Percentiles rank a stretch among this genome's conserved stretches.
These are phyloP conservation scores for Aquatica leii DNA, from an alignment of 2,888 invertebrate genomes.

Conservation along the genomic window DNA sequence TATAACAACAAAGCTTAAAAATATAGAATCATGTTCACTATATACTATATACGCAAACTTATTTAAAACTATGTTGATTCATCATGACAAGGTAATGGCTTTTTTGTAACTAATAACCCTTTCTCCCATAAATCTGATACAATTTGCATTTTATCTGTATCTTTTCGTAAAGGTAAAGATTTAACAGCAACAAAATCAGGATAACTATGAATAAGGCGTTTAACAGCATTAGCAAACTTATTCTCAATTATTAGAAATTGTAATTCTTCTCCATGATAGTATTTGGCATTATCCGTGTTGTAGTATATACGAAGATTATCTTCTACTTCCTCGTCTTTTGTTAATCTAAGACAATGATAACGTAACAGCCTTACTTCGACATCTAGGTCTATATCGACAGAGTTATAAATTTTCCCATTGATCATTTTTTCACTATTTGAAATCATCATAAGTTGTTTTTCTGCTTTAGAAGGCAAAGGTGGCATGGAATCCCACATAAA, in stretches of 20 bases:
- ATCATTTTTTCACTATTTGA: constrained; percentile 76
- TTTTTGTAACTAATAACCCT: constrained; percentile 78
- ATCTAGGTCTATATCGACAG: constrained; percentile 71
- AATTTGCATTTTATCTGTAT: constrained; percentile 72
- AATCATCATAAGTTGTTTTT: constrained; percentile 74
- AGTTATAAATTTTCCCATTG: constrained; percentile 65
- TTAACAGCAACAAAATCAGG: constrained; percentile 80
- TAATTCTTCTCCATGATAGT: constrained; percentile 83
- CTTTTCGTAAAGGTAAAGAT: constrained; percentile 71
- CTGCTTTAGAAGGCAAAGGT: constrained; percentile 74
- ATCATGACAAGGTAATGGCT: constrained; percentile 59
- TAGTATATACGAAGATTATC: constrained; percentile 76
- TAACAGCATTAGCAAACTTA: constrained; percentile 73
- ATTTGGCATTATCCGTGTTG: constrained; percentile 83
- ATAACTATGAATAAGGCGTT: constrained; percentile 75
- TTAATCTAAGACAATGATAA: constrained; percentile 66
- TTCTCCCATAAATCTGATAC: constrained; percentile 83
- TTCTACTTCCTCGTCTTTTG: constrained; percentile 70
- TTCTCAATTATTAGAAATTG: constrained; percentile 79
- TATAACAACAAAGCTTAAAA: too few species aligned
- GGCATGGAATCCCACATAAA: constrained; percentile 90
- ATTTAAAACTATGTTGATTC: too few species aligned
- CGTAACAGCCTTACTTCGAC: constrained; percentile 68
- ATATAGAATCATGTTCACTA: too few species aligned
- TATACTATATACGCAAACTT: too few species aligned